Evolutionary conservation across 1,140 invertebrate genomes (phyloP), one percentile per base, ranked within the genome.

Genomic region (Drosophila kanapiae): DNA sequence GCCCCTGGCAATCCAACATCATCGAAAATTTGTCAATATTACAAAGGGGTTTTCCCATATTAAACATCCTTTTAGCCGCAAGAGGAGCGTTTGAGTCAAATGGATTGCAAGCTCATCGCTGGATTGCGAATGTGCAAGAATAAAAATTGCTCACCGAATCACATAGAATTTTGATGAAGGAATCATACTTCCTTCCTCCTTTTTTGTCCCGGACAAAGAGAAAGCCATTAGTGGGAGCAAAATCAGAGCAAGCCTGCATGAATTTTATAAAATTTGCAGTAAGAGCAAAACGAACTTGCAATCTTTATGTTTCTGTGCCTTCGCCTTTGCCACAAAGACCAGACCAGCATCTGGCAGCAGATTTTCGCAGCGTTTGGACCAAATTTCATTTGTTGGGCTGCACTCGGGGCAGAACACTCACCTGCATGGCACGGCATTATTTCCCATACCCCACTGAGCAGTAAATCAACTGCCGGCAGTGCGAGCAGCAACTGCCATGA

Each of bases 331-430:
- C 60, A 67, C 70, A 64, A 51, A 57, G 62, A 16, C 61, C 43
- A 51, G 62, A 16, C 61, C 43, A 61, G 62, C 75, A 87, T 75
- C 47, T 80, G 75, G 56, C 29, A 59, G 48, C 53, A 64, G 60
- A 62, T 74, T 65, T 62, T 53, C 18, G 47, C 65, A 69, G 42
- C 78, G 61, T 49, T 62, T 53, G 33, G 49, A 42, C 47, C 38
- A 82, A 85, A 85, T 85, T 78, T 82, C 80, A 70, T 79, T 82
- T 71, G 51, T 35, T 29, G 23, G 51, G 65, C 65, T 82, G 45
- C 43, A 67, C 62, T 61, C 47, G 38, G 8, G 67, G 6, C 33
- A 38, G 31, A 51, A 31, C 33, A 57, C 68, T 57, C 63, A 49
- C 51, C 42, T 64, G 63, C 57, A 65, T 45, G 18, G 31, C 33